phyloP scores from a whole-genome alignment of 2,797 vertebrate genomes.

The Poecilia wingei region DNA sequence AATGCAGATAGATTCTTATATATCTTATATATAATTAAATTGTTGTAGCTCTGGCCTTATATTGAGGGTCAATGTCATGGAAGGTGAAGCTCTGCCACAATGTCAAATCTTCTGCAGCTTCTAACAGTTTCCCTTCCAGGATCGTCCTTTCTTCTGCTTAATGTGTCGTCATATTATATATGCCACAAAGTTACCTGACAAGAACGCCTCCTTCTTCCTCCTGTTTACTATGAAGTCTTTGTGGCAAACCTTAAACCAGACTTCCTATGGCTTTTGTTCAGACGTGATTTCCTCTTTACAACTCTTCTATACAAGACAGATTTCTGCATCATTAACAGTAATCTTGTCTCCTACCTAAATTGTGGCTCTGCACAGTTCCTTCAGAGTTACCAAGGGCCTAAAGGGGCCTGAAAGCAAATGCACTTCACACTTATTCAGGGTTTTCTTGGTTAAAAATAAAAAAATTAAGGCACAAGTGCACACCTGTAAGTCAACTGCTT shows the following conservation, averaged over 20 bases:
- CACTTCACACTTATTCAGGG: neutral
- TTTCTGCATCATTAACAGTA: neutral
- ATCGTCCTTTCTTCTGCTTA: neutral
- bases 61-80: neutral
- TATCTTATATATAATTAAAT: neutral
- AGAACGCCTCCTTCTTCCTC: neutral
- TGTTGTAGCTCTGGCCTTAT: neutral
- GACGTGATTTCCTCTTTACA: neutral
- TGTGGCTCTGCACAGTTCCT: neutral
- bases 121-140: neutral
- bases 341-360: neutral
- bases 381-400: neutral
- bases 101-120: neutral
- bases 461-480: slow-evolving; percentile 19
- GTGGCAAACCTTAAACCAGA: neutral
- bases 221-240: neutral
- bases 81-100: neutral
- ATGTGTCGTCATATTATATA: neutral
- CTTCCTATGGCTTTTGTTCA: neutral
- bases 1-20: neutral
- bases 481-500: slow-evolving; percentile 49
- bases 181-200: neutral
- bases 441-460: neutral
- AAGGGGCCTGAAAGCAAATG: neutral
- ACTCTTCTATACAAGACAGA: neutral